Base-by-base conservation (phyloP, 2,113 vertebrate species). In the Serilophus lunatus region DNA sequence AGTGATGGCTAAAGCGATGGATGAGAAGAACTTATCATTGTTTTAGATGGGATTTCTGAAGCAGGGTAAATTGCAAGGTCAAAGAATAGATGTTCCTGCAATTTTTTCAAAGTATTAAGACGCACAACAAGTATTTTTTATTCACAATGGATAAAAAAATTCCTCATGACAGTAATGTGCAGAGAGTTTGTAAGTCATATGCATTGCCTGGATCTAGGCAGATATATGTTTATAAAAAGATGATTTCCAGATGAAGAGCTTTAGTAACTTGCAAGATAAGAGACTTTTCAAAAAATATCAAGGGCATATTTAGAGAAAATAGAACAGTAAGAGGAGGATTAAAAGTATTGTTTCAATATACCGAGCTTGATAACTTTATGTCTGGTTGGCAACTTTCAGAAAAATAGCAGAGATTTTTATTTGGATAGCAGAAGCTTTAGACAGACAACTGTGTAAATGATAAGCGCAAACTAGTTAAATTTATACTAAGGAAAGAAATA, bases 21-120 rank as follows among this genome's bases (percentile, higher is more conserved):
- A 88, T 82, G 61, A 86, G 63, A 44, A 78, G 93, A 90, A 78
- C 3, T 36, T 81, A 63, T 38, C 28, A 31, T 57, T n/a, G 20
- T 71, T 90, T 90, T 86, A 92, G 76, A 69, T 31, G 24, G 42
- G 47, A 93, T 88, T 94, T 91, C 92, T 94, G 59, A 88, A 88
- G 68, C 19, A 90, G 47, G 23, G 51, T 14, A 92, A 88, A 90
- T 54, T 90, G 35, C 59, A 81, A 66, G 35, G 77, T 81, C 68
- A 86, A 83, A 81, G 47, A 78, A 86, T 75, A 69, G 82, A 83
- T 88, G 71, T 66, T 81, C 29, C 45, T 88, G 60, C 29, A 60
- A 90, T 3, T 88, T 42, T 74, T 93, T 86, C 28, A 25, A 78
- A 86, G 44, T 51, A 86, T 42, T 74, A 64, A 74, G 86, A 93